Evolutionary conservation across 2,113 vertebrate genomes (phyloP).

Genomic region (Ailurus styani): DNA sequence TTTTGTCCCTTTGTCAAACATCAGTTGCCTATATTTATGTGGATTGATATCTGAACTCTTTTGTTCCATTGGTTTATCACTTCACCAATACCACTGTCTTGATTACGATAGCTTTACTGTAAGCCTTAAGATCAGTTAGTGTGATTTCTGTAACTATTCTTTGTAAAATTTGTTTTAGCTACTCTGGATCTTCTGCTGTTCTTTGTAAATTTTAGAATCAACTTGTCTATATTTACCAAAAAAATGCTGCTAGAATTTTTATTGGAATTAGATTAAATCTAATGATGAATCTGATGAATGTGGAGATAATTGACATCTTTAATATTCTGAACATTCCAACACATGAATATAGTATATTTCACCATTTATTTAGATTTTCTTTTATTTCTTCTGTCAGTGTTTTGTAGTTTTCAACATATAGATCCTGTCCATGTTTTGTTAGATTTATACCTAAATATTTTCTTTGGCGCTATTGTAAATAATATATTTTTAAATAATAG

Average conservation of each 20-base stretch:
- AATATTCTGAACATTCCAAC: not conserved
- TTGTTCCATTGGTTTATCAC: not conserved
- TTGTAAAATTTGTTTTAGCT: not conserved
- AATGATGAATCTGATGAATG: not conserved
- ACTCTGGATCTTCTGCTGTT: not conserved
- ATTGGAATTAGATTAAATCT: not conserved
- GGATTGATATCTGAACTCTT: not conserved
- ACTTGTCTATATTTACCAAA: not conserved
- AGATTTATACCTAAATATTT: not conserved
- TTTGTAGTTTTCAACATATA: not conserved
- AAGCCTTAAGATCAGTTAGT: not conserved
- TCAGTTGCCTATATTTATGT: not conserved
- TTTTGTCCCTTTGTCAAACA: not conserved
- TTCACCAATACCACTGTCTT: not conserved
- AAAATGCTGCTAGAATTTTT: not conserved
- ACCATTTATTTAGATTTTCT: not conserved
- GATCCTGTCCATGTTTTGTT: not conserved
- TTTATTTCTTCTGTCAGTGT: not conserved
- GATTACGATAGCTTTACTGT: not conserved
- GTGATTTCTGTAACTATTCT: not conserved
- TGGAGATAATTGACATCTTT: not conserved
- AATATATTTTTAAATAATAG: not conserved
- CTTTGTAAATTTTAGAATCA: not conserved
- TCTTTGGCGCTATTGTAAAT: not conserved
- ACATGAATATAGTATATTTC: not conserved